These are phyloP conservation scores for Rhinoderma darwinii DNA, from an alignment of 2,113 vertebrate species.

Conservation along the genomic window DNA sequence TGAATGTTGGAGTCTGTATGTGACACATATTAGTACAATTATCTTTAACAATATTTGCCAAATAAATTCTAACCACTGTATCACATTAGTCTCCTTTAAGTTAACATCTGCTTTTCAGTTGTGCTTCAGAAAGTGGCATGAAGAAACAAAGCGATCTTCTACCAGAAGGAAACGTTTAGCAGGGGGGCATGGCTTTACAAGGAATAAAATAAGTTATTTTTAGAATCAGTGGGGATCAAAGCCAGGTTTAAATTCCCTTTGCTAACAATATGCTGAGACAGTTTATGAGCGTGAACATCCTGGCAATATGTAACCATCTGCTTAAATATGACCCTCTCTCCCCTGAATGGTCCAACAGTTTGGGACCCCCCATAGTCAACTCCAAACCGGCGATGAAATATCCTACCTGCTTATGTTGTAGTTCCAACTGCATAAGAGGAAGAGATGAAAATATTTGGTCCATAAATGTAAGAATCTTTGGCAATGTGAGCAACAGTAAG, in stretches of 20 bases:
- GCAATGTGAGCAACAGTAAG: too few relatives aligned
- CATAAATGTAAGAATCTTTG: too few relatives aligned
- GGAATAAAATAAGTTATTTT: conserved; percentile 74
- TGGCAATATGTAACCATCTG: neutral
- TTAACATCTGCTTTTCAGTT: conserved; percentile 78
- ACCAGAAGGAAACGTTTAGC: conserved; percentile 79
- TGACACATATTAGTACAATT: neutral
- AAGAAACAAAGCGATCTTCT: conserved; percentile 72
- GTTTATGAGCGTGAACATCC: neutral
- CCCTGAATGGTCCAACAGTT: neutral
- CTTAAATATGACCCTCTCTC: neutral
- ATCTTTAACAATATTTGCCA: neutral
- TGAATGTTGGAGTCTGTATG: neutral
- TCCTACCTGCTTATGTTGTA: neutral
- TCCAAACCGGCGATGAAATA: too few relatives aligned
- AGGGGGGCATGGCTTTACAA: conserved; percentile 74
- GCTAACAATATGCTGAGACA: neutral
- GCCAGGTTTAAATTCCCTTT: conserved; percentile 72
- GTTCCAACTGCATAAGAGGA: neutral
- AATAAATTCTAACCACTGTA: conserved; percentile 29
- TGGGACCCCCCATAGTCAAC: neutral
- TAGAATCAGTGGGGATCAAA: conserved; percentile 76
- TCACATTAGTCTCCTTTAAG: conserved; percentile 72
- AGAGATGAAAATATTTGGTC: too few relatives aligned
- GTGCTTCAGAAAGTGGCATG: conserved; percentile 64